Conservation (phyloP, 2,888 invertebrate genomes). For the Poecilus cupreus region DNA sequence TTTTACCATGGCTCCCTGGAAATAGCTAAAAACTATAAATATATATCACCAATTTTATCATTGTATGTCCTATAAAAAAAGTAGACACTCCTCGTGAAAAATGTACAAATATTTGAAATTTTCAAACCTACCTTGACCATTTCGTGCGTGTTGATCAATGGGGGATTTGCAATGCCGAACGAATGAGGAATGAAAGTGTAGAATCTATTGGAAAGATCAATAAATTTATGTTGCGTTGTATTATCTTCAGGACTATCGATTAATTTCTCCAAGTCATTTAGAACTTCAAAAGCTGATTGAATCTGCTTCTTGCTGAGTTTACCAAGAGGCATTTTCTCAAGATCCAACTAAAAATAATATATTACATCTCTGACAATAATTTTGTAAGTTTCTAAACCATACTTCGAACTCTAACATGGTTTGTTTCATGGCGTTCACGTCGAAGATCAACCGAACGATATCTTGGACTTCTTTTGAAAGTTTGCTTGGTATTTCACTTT, state of each 20-base stretch:
- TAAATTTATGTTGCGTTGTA: slow-evolving; percentile 73
- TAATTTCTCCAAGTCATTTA: slow-evolving; percentile 81
- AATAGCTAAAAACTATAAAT: no score
- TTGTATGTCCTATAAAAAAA: no score
- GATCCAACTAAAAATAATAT: slow-evolving; percentile 79
- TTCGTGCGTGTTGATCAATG: slow-evolving; percentile 84
- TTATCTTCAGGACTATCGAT: slow-evolving; percentile 74
- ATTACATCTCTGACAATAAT: slow-evolving; percentile 46
- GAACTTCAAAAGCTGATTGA: slow-evolving; percentile 86
- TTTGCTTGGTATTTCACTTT: slow-evolving; percentile 75
- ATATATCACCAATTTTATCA: no score
- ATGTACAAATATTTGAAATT: neutral
- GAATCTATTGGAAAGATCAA: slow-evolving; percentile 94
- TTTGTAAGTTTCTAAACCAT: slow-evolving; percentile 13
- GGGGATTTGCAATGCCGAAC: slow-evolving; percentile 90
- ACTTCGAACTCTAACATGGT: slow-evolving; percentile 95
- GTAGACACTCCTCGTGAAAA: no score
- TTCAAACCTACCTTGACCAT: slow-evolving; percentile 77
- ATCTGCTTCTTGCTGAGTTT: slow-evolving; percentile 95
- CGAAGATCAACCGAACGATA: slow-evolving; percentile 90
- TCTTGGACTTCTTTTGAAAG: slow-evolving; percentile 86
- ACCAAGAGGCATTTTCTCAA: slow-evolving; percentile 98
- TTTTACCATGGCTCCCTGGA: no score
- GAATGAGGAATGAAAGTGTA: slow-evolving; percentile 97
- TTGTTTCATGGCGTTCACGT: slow-evolving; percentile 92